A percentile compares a stretch with the other conserved stretches of the same genome.
phyloP scores from a whole-genome alignment of 1,140 invertebrate genomes.

The Semibalanus balanoides region DNA sequence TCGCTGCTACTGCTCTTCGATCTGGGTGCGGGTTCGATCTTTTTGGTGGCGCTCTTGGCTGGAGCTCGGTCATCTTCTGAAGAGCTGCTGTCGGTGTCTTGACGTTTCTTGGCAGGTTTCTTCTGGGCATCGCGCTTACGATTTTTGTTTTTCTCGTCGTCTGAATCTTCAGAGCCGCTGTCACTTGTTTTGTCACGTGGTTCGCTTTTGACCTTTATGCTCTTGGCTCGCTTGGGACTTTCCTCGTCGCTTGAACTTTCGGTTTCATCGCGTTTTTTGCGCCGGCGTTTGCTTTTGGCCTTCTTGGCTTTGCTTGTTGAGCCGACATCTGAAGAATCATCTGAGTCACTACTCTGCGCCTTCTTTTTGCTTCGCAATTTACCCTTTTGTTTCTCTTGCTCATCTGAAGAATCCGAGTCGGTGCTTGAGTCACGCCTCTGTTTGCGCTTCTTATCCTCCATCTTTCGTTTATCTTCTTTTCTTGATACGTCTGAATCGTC shows the following conservation, averaged over 20 bases:
- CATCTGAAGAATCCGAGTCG: background rate
- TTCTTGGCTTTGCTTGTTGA: no score
- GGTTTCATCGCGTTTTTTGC: no score
- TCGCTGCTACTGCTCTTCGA: background rate
- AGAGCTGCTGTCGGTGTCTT: no score
- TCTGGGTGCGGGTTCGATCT: background rate
- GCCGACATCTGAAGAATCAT: background rate
- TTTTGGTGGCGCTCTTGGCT: background rate
- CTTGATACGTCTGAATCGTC: no score
- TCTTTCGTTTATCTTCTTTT: no score
- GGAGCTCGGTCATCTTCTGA: background rate
- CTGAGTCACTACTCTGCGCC: background rate
- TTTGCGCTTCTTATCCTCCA: background rate
- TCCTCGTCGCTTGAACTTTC: no score
- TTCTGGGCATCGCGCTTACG: no score
- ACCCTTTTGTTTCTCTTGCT: background rate
- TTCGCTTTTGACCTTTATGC: no score
- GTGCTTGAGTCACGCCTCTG: background rate
- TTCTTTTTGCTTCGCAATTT: background rate
- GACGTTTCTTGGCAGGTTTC: no score
- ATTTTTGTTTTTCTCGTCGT: no score
- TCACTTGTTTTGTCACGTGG: background rate
- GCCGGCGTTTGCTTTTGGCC: no score
- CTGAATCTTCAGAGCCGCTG: no score
- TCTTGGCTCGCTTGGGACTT: background rate